Base-by-base conservation (phyloP, 2,888 invertebrate genomes). In the Palloptera scutellata region DNA sequence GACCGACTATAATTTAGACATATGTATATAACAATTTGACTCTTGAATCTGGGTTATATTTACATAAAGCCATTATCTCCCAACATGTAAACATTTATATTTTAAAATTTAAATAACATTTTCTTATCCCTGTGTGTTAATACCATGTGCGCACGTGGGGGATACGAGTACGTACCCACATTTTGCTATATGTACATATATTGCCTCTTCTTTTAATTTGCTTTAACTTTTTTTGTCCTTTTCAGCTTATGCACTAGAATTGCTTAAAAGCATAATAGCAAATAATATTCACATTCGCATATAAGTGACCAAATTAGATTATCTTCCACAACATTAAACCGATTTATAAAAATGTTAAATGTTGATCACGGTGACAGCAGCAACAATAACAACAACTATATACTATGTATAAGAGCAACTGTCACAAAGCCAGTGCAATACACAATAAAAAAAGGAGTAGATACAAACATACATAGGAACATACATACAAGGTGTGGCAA, bases 241-340 rank as follows among this genome's bases (percentile, higher is more conserved):
- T 13, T 45, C 54, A 19, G 54, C 52, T 60, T 10, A 15, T 59
- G n/a, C 54, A 52, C 54, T 57, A 30, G 30, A 30, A 30, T 30
- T 58, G 64, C 45, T 63, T 63, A 63, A 55, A 55, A 55, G 13
- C 55, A 63, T 55, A 63, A 63, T 63, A 63, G 54, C 65, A 65
- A 65, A 65, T 60, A 65, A 65, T 65, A 65, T 53, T 60, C 53
- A 65, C 43, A 65, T 60, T 65, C 60, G 82, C 82, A 83, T 82
- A 82, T 81, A 82, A 83, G 83, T 83, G 83, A 83, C 82, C 83
- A 83, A 83, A 83, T 83, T 83, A 82, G 83, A 83, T 83, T 83
- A 82, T 81, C 82, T 83, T 83, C 81, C 83, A 74, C 76, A 72
- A 82, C 83, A 83, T 83, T 83, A 76, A 81, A 79, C 81, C 76